Evolutionary conservation across 2,797 vertebrate species (phyloP).

Genomic region (Pipistrellus kuhlii): DNA sequence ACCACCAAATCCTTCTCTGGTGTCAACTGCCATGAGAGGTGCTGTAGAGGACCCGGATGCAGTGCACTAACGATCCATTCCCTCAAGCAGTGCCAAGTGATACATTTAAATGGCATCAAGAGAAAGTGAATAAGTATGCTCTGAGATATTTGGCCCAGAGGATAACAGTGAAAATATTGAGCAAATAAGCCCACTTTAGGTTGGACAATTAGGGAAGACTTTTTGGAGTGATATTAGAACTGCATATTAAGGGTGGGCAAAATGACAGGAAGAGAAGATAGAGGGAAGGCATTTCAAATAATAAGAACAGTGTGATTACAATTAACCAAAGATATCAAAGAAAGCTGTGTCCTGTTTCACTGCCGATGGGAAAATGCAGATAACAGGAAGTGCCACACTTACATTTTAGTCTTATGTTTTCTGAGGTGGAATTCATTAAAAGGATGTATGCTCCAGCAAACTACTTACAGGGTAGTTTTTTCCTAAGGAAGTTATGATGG

Average conservation of each 20-base stretch:
- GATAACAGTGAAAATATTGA: background rate
- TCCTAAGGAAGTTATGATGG: background rate
- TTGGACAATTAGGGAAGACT: background rate
- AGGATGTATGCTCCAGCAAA: background rate
- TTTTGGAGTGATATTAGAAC: slow-evolving; percentile 15
- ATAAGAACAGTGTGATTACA: background rate
- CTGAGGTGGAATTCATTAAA: background rate
- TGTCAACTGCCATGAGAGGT: background rate
- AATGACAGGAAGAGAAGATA: background rate
- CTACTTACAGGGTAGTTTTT: background rate
- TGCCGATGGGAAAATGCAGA: background rate
- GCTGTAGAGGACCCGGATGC: background rate
- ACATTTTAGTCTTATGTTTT: background rate
- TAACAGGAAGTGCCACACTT: background rate
- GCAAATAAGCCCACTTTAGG: background rate
- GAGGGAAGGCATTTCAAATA: slow-evolving; percentile 7
- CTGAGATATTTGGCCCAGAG: slow-evolving; percentile 5
- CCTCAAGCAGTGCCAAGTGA: background rate
- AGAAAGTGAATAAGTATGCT: background rate
- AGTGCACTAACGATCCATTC: background rate
- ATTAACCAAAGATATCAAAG: slow-evolving; percentile 4
- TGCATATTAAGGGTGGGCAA: background rate
- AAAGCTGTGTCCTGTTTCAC: background rate
- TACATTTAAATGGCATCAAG: background rate
- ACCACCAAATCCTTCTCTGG: background rate